Evolutionary conservation across 53 echinoderm and acorn worm species (phyloP), one percentile per base, ranked within the genome.

Genomic region (Echinarachnius parma): DNA sequence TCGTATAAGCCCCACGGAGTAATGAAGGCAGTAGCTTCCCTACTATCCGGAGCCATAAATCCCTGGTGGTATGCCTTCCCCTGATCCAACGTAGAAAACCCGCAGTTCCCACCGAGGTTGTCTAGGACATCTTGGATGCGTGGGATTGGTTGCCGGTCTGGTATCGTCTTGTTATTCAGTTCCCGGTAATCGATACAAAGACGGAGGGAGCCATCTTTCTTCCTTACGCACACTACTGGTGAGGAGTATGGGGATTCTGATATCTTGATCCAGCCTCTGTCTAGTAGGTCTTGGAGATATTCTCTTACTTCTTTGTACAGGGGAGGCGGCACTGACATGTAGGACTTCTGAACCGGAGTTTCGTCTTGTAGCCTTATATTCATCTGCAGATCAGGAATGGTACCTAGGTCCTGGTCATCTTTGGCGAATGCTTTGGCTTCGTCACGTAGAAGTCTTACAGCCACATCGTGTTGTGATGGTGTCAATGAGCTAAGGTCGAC

Each of bases 41-140:
- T 54, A 15, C 81, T 61, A 10, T 59, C 69, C 29, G 70, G 63
- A 24, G 27, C 37, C 63, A 87, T 78, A 45, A 58, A 87, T 1
- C 82, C 82, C 39, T 83, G 87, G 26, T 87, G 87, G 47, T 87
- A 87, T 2, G 87, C 87, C 13, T 87, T 87, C 0, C 87, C 87
- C 21, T 82, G 82, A 44, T 87, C 82, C 0, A 86, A 58, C 0
- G 87, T 70, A 4, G 69, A 26, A 26, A 87, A 87, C 82, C 78
- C 82, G 1, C 20, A 3, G 5, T 89, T 89, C 0, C 81, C 81
- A 19, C 81, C 78, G 0, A 82, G 53, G 16, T 65, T 48, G 31
- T 83, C 78, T 0, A 87, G 62, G 26, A 75, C 60, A 53, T 83
- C 88, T 35, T 88, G 88, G 7, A 83, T 78, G 4, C 67, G 29